Conservation (phyloP, 2,797 vertebrate genomes). For the Megaceryle alcyon region DNA sequence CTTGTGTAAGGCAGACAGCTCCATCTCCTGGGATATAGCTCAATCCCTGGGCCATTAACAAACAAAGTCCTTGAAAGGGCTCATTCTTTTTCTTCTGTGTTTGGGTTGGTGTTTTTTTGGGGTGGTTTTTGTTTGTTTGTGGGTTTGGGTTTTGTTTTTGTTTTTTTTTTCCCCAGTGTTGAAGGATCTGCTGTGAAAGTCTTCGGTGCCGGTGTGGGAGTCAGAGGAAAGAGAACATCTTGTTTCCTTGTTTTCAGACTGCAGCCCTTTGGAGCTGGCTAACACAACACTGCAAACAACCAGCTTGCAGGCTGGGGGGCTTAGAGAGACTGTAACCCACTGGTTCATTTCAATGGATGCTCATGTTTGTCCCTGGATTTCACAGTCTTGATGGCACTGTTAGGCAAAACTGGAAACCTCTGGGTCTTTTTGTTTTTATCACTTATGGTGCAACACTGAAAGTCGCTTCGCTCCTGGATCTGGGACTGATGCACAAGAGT, state of each 20-base stretch:
- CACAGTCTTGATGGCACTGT: neutral
- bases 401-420: neutral
- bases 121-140: too few species aligned
- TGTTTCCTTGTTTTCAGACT: neutral
- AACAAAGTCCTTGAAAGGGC: slow-evolving; percentile 8
- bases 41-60: neutral
- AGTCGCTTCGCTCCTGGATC: neutral
- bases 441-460: neutral
- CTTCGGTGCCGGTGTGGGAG: neutral
- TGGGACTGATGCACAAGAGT: neutral
- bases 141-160: too few species aligned
- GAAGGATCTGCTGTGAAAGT: neutral
- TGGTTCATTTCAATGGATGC: neutral
- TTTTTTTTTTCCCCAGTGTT: neutral
- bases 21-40: neutral
- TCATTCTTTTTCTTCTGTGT: neutral
- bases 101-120: too few species aligned
- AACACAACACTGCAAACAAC: neutral
- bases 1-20: neutral
- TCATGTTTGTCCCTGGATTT: neutral
- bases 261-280: neutral
- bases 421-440: neutral
- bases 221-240: neutral
- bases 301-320: neutral
- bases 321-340: neutral